Base-by-base conservation (phyloP, 35 echinoderm and acorn worm species). In the Ptychodera flava region DNA sequence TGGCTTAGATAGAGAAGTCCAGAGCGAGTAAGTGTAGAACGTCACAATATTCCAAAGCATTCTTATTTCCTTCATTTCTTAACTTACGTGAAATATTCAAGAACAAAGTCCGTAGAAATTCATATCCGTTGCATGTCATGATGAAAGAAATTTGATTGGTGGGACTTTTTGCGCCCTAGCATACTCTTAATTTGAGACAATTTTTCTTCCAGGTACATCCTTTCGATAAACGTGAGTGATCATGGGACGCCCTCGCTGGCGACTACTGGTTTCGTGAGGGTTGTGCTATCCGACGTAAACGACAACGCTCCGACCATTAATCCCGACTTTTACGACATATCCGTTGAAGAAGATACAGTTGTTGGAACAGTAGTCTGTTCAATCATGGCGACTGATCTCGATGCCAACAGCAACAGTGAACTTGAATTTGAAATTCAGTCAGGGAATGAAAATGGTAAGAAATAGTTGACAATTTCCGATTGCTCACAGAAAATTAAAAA, bases 291-390 rank as follows among this genome's bases (percentile, higher is more conserved):
- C 1, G 96, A 99, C 90, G 88, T 81, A 0, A 94, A 99, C 82
- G 96, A 99, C 37, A 94, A 99, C 81, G 53, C 90, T 30, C 96
- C 96, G 33, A 90, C 90, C 33, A 94, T 99, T 86, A 82, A 92
- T 29, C 85, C 77, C 36, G 86, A 82, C 53, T 83, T 85, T 29
- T 94, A 92, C 36, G 30, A 45, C 35, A 83, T 90, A n/a, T 90
- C 81, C 33, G 35, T 99, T 1, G 94, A 94, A 91, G 96, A 99
- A 87, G 92, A 81, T 30, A 83, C 85, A 30, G 32, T 81, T 29
- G 81, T 89, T 75, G 92, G 96, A 45, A 83, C 90, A 15, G 33
- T 35, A 1, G 90, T 99, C 30, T 80, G 94, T 36, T 85, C 90
- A 37, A 89, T 99, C 29, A 77, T 76, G 75, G 96, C 96, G 30